These are phyloP conservation scores for Chionodraco myersi DNA, from an alignment of 2,113 vertebrate species.

Conservation along the genomic window DNA sequence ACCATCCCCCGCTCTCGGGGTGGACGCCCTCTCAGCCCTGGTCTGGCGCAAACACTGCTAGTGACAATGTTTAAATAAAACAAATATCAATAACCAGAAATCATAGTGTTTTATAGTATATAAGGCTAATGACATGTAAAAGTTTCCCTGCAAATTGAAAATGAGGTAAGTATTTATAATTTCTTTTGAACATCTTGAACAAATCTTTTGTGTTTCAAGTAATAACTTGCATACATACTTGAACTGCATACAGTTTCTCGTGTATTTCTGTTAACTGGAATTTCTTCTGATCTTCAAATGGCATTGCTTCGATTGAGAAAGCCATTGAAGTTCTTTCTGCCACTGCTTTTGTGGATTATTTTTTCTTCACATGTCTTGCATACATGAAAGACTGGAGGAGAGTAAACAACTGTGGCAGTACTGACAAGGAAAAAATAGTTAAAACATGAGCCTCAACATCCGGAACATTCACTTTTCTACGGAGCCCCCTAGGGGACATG, in stretches of 20 bases:
- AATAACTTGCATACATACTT: background rate
- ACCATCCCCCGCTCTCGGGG: too few relatives aligned
- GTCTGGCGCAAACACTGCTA: too few relatives aligned
- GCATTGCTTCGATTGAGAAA: background rate
- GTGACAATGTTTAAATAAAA: too few relatives aligned
- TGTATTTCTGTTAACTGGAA: background rate
- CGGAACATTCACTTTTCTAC: constrained; percentile 6
- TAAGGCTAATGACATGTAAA: too few relatives aligned
- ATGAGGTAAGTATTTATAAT: too few relatives aligned
- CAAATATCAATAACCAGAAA: background rate
- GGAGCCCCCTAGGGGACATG: too few relatives aligned
- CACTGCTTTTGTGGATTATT: constrained; percentile 18
- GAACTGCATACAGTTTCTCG: background rate
- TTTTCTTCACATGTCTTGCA: constrained; percentile 15
- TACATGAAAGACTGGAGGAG: constrained; percentile 9
- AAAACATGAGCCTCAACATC: background rate
- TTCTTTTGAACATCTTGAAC: too few relatives aligned
- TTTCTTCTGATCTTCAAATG: background rate
- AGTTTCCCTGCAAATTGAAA: too few relatives aligned
- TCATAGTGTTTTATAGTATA: too few relatives aligned
- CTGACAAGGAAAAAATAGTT: constrained; percentile 28
- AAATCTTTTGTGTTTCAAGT: background rate
- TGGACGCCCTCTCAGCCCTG: too few relatives aligned
- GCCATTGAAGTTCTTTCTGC: constrained; percentile 4
- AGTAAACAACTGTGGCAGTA: background rate